These are phyloP conservation scores for Chouioia cunea DNA, from an alignment of 2,888 invertebrate genomes.

Conservation along the genomic window DNA sequence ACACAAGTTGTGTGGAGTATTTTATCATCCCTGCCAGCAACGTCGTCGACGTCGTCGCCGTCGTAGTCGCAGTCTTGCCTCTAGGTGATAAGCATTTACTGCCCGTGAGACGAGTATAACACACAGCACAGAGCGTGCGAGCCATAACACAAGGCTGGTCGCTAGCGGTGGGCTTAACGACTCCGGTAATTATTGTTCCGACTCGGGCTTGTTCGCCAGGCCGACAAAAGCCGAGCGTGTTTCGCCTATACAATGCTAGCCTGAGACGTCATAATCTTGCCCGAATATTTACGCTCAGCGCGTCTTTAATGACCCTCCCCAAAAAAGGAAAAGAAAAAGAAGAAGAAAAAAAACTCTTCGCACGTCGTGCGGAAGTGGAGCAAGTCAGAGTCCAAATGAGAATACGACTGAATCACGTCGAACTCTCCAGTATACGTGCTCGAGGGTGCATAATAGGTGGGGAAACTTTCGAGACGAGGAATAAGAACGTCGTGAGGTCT, in stretches of 20 bases:
- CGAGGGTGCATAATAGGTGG: background rate
- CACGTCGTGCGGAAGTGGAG: slow-evolving; percentile 5
- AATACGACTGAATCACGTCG: slow-evolving; percentile 18
- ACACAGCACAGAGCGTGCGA: too few species aligned
- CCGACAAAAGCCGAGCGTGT: background rate
- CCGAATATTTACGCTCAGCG: slow-evolving; percentile 2
- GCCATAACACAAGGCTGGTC: background rate
- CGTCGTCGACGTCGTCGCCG: background rate
- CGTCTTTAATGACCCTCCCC: slow-evolving; percentile 17
- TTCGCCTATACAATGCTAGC: background rate
- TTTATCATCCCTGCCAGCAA: slow-evolving; percentile 24
- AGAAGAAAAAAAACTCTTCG: background rate
- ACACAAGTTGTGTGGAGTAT: background rate
- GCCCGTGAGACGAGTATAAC: background rate
- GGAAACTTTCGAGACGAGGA: too few species aligned
- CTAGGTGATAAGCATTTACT: slow-evolving; percentile 40
- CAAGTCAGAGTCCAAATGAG: background rate
- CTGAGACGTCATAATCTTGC: slow-evolving; percentile 27
- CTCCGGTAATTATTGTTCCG: slow-evolving; percentile 43
- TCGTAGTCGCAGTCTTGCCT: slow-evolving; percentile 17
- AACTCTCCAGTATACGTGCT: slow-evolving; percentile 8
- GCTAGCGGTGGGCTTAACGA: slow-evolving; percentile 21
- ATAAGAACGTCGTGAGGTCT: too few species aligned
- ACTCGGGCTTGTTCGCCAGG: background rate
- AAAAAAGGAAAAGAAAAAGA: background rate